Percentiles rank a stretch among this genome's conserved stretches.
Evolutionary conservation across 2,888 invertebrate genomes (phyloP).

Genomic region (Noctua janthina): DNA sequence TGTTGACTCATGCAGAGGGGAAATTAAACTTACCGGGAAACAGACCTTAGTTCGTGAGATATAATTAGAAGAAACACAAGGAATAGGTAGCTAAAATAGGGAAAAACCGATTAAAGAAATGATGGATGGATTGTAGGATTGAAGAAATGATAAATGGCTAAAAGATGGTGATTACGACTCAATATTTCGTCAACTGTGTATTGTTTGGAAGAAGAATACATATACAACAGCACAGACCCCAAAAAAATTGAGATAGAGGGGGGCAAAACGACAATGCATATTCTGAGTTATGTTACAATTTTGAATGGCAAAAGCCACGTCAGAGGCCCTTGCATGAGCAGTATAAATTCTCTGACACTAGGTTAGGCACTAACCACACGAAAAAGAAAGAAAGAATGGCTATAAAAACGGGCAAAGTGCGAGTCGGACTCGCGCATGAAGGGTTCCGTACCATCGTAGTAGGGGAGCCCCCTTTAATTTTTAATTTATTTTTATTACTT

Average conservation of each 20-base stretch:
- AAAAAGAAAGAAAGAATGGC: no score
- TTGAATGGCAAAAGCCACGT: not conserved
- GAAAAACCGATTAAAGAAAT: not conserved
- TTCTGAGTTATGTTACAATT: not conserved
- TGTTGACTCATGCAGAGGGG: slow-evolving; percentile 22
- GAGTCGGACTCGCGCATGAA: no score
- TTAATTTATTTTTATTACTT: no score
- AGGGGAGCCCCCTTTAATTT: no score
- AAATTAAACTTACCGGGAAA: slow-evolving; percentile 35
- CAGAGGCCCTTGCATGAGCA: no score
- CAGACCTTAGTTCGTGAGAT: not conserved
- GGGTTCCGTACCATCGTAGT: no score
- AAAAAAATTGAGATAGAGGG: not conserved
- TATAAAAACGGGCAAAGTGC: no score
- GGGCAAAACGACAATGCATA: not conserved
- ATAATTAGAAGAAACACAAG: not conserved
- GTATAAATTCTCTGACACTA: no score
- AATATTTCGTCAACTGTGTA: not conserved
- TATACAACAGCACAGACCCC: not conserved
- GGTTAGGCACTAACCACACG: no score
- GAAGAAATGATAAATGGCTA: not conserved
- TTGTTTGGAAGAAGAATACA: not conserved
- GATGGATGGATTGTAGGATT: not conserved
- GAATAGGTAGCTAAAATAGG: not conserved
- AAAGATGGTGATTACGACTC: not conserved